Conservation (phyloP, 1,140 invertebrate species). For the Euschistus heros region DNA sequence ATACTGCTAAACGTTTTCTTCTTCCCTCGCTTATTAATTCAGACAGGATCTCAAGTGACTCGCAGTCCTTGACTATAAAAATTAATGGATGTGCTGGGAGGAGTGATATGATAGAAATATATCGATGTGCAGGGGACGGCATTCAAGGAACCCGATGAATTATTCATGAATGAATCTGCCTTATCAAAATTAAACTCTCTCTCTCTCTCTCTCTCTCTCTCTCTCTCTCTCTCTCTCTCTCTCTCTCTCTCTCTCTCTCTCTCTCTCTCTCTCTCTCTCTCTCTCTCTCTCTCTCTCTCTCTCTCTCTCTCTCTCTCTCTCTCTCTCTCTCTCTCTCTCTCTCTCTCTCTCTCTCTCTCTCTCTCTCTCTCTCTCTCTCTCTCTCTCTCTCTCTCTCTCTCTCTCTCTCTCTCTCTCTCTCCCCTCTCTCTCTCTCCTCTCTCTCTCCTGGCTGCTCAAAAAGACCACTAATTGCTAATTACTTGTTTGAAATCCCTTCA, state of each 20-base stretch:
- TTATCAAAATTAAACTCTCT: neutral
- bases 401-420: neutral
- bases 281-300: slow-evolving; percentile 1
- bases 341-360: slow-evolving; percentile 5
- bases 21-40: no score
- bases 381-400: neutral
- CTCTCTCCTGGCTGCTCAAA: neutral
- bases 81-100: no score
- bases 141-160: no score
- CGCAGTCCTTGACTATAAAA: no score
- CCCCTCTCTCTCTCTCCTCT: neutral
- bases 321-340: neutral
- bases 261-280: slow-evolving; percentile 9
- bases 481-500: no score
- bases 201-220: slow-evolving; percentile 1
- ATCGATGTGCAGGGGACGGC: no score
- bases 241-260: neutral
- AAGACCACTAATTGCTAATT: no score
- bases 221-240: slow-evolving; percentile 6
- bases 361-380: neutral
- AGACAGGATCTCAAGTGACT: no score
- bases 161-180: no score
- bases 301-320: neutral
- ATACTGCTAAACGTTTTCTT: no score
- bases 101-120: no score